phyloP scores from a whole-genome alignment of 2,113 vertebrate genomes.

The Cephalopholis sonnerati region DNA sequence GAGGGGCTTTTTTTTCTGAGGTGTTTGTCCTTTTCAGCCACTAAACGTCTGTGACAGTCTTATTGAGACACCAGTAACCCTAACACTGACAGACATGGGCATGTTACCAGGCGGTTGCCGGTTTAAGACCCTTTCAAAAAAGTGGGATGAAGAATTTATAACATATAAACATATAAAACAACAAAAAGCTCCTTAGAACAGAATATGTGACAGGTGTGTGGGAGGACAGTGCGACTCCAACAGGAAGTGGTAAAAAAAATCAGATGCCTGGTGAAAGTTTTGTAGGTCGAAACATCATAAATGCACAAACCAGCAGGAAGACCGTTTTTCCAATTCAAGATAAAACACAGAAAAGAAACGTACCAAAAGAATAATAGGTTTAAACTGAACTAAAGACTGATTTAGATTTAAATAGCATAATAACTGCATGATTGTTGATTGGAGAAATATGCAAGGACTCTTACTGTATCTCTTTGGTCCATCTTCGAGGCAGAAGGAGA shows the following conservation, averaged over 20 bases:
- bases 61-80: background rate
- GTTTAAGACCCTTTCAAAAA: background rate
- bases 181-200: background rate
- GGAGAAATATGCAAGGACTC: conserved; percentile 58
- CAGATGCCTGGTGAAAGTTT: background rate
- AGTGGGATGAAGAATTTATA: background rate
- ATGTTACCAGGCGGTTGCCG: background rate
- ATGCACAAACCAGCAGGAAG: background rate
- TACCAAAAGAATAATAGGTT: background rate
- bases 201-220: background rate
- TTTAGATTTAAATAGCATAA: background rate
- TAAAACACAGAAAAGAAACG: background rate
- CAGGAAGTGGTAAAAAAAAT: background rate
- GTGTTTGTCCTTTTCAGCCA: background rate
- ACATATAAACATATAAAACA: background rate
- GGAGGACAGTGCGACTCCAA: background rate
- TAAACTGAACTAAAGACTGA: background rate
- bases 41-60: background rate
- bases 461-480: conserved; percentile 99
- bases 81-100: background rate
- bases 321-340: background rate
- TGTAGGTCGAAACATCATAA: background rate
- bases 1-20: background rate
- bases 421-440: background rate
- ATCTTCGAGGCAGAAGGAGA: conserved; percentile 99